Evolutionary conservation across 1,140 invertebrate genomes (phyloP).

Genomic region (Drosophila tropicalis): DNA sequence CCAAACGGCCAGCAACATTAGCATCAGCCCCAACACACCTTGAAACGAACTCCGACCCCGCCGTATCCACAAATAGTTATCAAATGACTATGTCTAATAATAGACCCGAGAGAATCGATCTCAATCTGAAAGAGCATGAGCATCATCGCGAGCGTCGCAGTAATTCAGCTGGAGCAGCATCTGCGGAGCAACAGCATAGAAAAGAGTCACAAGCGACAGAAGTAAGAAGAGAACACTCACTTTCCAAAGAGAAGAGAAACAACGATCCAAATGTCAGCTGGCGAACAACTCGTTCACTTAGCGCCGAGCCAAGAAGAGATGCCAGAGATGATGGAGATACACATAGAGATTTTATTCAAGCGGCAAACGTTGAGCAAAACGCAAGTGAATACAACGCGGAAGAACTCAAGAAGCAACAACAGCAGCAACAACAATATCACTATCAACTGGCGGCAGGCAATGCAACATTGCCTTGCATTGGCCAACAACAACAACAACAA

Average conservation of each 20-base stretch:
- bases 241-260: constrained; percentile 28
- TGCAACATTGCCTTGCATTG: constrained; percentile 52
- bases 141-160: constrained; percentile 40
- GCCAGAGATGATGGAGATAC: constrained; percentile 14
- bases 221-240: not conserved
- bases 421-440: constrained; percentile 36
- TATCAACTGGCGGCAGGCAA: constrained; percentile 37
- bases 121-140: constrained; percentile 33
- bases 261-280: not conserved
- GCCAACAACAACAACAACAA: constrained; percentile 39
- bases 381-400: constrained; percentile 48
- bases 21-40: constrained; percentile 66
- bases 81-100: constrained; percentile 83
- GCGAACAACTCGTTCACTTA: constrained; percentile 9
- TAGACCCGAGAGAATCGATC: constrained; percentile 59
- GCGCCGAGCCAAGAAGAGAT: constrained; percentile 18
- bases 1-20: constrained; percentile 12
- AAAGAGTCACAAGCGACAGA: constrained; percentile 29
- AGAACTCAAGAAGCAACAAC: constrained; percentile 31
- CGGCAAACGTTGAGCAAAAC: constrained; percentile 71
- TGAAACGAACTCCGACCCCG: constrained; percentile 82
- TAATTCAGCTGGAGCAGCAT: constrained; percentile 68
- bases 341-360: constrained; percentile 63
- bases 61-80: constrained; percentile 79
- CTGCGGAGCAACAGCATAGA: constrained; percentile 21